Conservation (phyloP, 2,888 invertebrate genomes). For the Drosophila lutescens region DNA sequence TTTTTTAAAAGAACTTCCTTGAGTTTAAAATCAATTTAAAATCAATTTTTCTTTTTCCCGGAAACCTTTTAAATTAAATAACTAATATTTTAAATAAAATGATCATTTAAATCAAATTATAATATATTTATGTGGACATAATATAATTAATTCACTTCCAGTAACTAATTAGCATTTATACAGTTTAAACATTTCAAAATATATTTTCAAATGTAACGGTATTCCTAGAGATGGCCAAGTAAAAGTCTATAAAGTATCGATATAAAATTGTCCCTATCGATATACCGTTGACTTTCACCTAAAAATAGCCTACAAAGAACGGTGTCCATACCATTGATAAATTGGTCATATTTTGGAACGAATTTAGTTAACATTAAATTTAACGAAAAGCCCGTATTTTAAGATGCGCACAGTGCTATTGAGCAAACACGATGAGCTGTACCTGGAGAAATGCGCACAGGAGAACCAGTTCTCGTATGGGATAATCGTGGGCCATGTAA, state of each 20-base stretch:
- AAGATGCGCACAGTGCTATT: constrained; percentile 88
- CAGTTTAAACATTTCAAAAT: not conserved
- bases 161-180: too few species aligned
- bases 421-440: constrained; percentile 88
- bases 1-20: too few species aligned
- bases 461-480: constrained; percentile 89
- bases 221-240: not conserved
- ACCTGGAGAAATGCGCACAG: constrained; percentile 88
- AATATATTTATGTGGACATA: too few species aligned
- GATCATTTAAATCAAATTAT: too few species aligned
- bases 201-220: not conserved
- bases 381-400: not conserved
- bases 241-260: not conserved
- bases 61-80: too few species aligned
- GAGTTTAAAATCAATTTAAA: too few species aligned
- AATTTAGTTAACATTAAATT: constrained; percentile 32
- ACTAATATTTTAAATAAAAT: too few species aligned
- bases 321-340: constrained; percentile 15
- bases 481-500: constrained; percentile 92
- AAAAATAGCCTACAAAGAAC: not conserved
- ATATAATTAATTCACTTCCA: not conserved
- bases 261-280: not conserved
- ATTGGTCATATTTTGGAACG: constrained; percentile 16
- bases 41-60: not conserved
- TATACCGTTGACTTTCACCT: constrained; percentile 6